Base-by-base conservation (phyloP, 2,888 invertebrate genomes). In the Teinopalpus imperialis region DNA sequence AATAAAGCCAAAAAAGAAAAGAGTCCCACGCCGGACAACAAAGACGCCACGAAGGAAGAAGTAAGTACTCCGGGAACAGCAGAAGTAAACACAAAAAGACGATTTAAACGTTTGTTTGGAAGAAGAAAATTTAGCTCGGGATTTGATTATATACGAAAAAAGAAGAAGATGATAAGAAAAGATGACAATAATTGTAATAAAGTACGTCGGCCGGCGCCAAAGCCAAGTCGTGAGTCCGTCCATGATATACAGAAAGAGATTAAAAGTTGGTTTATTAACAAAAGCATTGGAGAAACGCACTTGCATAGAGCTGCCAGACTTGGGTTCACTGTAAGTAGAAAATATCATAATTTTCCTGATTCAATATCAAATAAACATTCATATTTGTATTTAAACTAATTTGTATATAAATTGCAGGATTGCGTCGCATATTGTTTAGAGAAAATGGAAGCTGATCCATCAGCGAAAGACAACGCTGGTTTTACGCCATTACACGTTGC, bases 401-500 rank as follows among this genome's bases (percentile, higher is more conserved):
- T 20, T 5, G 34, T 26, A 30, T 41, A 34, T 43, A 35, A 26
- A 27, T 75, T 70, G 10, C 75, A 96, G 94, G 97, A 97, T 74
- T 95, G 97, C 43, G 94, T 96, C 40, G 94, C 95, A 10, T 97
- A 96, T 72, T 97, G 97, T 70, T 87, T 98, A 64, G 96, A 97
- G 74, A 95, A 95, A 68, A 91, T 96, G 85, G 92, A 93, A 54
- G 93, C 93, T 56, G 92, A 94, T 52, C 95, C 97, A 1, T 95
- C 96, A 59, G 95, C 95, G 0, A 95, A 95, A 66, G 97, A 98
- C 73, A 97, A 98, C 74, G 97, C 97, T 1, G 96, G 96, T 0
- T 97, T 96, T 66, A 98, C 98, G 1, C 97, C 98, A 0, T 86
- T 98, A 18, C 98, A 98, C 75, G 98, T 97, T 68, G 97, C 97